Evolutionary conservation across 2,888 invertebrate genomes (phyloP), one percentile per base, ranked within the genome.

Genomic region (Drepana falcataria): DNA sequence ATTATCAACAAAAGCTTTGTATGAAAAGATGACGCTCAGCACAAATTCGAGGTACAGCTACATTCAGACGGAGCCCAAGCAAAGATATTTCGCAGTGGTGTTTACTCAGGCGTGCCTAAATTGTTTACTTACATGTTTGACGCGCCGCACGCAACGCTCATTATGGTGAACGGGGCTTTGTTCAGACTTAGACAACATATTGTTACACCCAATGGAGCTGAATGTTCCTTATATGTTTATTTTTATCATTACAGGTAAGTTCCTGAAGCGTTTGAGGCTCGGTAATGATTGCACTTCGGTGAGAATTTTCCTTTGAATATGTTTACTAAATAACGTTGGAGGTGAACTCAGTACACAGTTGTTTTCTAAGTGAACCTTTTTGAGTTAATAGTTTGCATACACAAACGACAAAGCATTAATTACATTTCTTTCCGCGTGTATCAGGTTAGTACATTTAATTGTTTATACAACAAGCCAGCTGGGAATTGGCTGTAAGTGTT

Each of bases 51-150:
- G 81, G 79, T 77, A 82, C 77, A 82, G 74, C 79, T 85, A 79
- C 83, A 81, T 80, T 82, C 80, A 79, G 81, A 75, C 78, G 78
- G 69, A 77, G 80, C 83, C 80, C 83, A 75, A 79, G 81, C 81
- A 77, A 83, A 85, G 88, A 89, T 87, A 91, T 90, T 87, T 87
- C 85, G 79, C 81, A 82, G 83, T 85, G 80, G 84, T 89, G 90
- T 91, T 91, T 90, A 89, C 83, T 89, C 89, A 90, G 89, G 88
- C 91, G 85, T 86, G 77, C 84, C 86, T 86, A 89, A 90, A 87
- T 86, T 89, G 90, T 90, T 90, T 91, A 87, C 87, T 88, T 88
- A 90, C 85, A 88, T 86, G 89, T 90, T 88, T 88, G 91, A 89
- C 88, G 86, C 89, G 83, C 82, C 84, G 82, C 87, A 89, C 88